phyloP scores from a whole-genome alignment of 2,113 vertebrate species.

The Recurvirostra avosetta region DNA sequence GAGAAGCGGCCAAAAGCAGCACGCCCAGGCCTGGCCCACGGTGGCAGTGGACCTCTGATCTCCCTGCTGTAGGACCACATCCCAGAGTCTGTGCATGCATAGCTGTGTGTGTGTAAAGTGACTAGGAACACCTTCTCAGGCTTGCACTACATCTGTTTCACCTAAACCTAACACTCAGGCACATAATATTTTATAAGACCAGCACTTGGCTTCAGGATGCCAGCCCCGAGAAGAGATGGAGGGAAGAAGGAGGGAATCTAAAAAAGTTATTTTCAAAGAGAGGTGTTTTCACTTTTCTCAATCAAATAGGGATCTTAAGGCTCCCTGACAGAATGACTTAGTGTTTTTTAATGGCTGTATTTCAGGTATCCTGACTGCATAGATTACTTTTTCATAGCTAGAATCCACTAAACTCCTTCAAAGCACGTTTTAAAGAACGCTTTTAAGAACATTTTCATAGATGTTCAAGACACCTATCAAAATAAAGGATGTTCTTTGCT shows the following conservation, averaged over 20 bases:
- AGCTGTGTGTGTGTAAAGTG: not conserved
- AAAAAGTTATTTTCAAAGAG: not conserved
- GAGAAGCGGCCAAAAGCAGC: not conserved
- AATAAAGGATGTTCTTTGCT: not conserved
- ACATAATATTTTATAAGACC: not conserved
- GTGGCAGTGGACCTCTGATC: not conserved
- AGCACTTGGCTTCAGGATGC: not conserved
- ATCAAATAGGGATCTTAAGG: not conserved
- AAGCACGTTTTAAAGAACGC: not conserved
- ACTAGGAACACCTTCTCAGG: not conserved
- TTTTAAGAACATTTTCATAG: not conserved
- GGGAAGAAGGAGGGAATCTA: not conserved
- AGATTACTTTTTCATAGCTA: not conserved
- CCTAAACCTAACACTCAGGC: not conserved
- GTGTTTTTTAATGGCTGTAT: not conserved
- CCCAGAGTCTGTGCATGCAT: not conserved
- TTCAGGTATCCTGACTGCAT: not conserved
- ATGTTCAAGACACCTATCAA: not conserved
- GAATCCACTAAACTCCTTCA: not conserved
- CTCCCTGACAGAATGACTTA: not conserved
- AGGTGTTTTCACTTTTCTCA: not conserved
- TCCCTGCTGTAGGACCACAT: not conserved
- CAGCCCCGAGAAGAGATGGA: not conserved
- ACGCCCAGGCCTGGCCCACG: accelerated
- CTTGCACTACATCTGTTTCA: not conserved